phyloP scores from a whole-genome alignment of 92 coral and sea anemone species.

The Palythoa grandis region DNA sequence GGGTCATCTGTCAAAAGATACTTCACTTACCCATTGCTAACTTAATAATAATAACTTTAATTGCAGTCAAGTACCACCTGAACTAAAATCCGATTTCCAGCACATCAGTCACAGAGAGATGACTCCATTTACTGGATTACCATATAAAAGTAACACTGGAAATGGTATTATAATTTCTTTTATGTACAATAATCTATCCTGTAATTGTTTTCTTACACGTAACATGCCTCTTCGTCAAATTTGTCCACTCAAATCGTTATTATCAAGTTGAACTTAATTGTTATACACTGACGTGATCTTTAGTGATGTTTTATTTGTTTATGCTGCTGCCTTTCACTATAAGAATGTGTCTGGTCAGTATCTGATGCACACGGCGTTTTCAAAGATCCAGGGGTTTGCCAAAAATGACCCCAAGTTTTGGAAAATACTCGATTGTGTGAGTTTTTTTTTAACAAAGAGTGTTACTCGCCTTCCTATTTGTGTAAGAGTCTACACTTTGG shows the following conservation, averaged over 20 bases:
- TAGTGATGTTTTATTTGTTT: too few relatives aligned
- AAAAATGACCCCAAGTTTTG: too few relatives aligned
- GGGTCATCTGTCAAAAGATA: too few relatives aligned
- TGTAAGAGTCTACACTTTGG: background rate
- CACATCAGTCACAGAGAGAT: constrained; percentile 73
- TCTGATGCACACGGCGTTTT: too few relatives aligned
- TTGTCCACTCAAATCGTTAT: background rate
- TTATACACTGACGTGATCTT: too few relatives aligned
- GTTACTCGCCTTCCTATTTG: background rate
- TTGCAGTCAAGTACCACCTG: background rate
- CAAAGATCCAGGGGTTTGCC: too few relatives aligned
- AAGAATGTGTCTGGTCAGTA: too few relatives aligned
- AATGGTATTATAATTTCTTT: constrained; percentile 45
- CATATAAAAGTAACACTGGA: constrained; percentile 33
- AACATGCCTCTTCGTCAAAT: background rate
- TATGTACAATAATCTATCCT: too few relatives aligned
- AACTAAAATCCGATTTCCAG: constrained; percentile 42
- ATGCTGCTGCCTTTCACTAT: too few relatives aligned
- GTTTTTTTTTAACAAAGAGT: too few relatives aligned
- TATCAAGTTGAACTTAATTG: background rate
- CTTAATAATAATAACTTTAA: background rate
- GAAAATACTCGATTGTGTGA: too few relatives aligned
- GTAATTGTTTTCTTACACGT: background rate
- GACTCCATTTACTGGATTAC: constrained; percentile 73
- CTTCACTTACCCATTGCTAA: background rate